Base-by-base conservation (phyloP, 2,113 vertebrate genomes). In the Rhineura floridana region DNA sequence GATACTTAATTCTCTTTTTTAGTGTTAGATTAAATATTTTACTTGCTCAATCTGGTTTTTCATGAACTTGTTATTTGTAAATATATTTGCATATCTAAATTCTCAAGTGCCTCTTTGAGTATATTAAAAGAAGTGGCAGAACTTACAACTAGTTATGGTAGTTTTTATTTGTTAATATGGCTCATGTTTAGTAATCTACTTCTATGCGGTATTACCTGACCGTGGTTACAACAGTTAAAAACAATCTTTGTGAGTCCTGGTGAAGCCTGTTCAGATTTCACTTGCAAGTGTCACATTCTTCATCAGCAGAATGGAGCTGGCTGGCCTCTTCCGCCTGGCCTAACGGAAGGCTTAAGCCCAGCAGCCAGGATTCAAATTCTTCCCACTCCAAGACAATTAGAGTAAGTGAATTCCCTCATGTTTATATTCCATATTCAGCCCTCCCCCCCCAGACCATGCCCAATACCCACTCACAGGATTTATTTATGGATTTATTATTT, bases 1-100 rank as follows among this genome's bases (percentile, higher is more conserved):
- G 1, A 77, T 87, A 81, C 82, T 92, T 93, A 86, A 86, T 59
- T 92, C 25, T 6, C 28, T 21, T 62, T 44, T 81, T 36, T 80
- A 36, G 33, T 55, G 52, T 55, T 80, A 39, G 52, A 39, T 81
- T 25, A 78, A 33, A 76, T 28, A 39, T 19, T 39, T 79, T 42
- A 28, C 11, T 42, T 81, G 23, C 36, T 81, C 21, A 42, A 28
- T 62, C 17, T 80, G 33, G 19, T 4, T 52, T 78, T 23, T 23
- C 21, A 4, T 81, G 17, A 39, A 23, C 62, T 46, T 21, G 44
- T 2, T 30, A 78, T 33, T 55, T 23, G 36, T 36, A 52, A 79
- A 55, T 52, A 79, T 21, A 12, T 55, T 63, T 81, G 36, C 4
- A 28, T 25, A 6, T 28, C 23, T 63, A 36, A 63, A 39, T 19